Evolutionary conservation across 2,113 vertebrate species (phyloP).

Genomic region (Illadopsis cleaveri): DNA sequence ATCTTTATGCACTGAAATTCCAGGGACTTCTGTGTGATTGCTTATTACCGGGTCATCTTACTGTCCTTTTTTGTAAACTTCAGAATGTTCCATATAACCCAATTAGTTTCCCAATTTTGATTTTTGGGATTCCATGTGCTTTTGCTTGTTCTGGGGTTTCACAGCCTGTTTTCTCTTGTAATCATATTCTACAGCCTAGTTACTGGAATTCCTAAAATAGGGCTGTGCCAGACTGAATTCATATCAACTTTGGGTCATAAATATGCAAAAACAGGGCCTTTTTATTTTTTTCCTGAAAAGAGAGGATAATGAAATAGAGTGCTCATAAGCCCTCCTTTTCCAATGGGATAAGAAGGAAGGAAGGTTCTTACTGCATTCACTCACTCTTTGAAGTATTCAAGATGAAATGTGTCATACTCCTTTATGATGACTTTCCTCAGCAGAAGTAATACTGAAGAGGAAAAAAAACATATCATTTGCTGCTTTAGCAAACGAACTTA

Average conservation of each 20-base stretch:
- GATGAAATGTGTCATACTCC: not conserved
- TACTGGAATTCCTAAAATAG: not conserved
- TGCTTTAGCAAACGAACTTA: not conserved
- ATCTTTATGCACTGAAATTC: not conserved
- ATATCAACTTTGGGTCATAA: not conserved
- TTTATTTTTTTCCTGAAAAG: not conserved
- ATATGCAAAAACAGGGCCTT: not conserved
- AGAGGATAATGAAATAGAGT: not conserved
- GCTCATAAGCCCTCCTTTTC: not conserved
- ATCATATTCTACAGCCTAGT: not conserved
- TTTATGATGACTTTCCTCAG: not conserved
- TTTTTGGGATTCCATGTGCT: not conserved
- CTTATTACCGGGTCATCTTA: not conserved
- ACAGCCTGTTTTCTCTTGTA: not conserved
- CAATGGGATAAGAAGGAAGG: not conserved
- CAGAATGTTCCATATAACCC: not conserved
- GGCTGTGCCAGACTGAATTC: not conserved
- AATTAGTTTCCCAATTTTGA: not conserved
- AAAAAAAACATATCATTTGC: rapidly evolving
- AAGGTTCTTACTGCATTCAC: not conserved
- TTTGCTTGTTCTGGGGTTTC: not conserved
- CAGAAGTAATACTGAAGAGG: not conserved
- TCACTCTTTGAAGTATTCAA: not conserved
- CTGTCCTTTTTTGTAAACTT: not conserved
- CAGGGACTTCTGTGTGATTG: not conserved